Percentiles rank a stretch among this genome's conserved stretches.
These are phyloP conservation scores for Nebria salina DNA, from an alignment of 2,888 invertebrate species.

Conservation along the genomic window DNA sequence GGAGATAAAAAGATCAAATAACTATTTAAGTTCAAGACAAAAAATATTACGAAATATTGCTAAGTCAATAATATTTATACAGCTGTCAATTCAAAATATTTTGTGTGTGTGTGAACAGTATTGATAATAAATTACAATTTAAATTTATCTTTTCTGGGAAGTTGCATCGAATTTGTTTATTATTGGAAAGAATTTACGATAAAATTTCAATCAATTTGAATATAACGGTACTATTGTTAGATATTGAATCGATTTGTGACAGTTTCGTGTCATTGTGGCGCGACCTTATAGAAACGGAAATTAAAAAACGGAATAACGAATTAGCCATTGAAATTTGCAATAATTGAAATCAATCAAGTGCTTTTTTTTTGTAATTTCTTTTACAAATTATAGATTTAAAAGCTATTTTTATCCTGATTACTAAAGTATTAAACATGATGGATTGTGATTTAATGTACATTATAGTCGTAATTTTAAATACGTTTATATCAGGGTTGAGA, in stretches of 20 bases:
- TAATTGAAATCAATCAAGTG: neutral
- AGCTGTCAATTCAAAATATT: neutral
- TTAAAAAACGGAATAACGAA: neutral
- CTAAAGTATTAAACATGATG: neutral
- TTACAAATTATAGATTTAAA: neutral
- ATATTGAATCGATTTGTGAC: neutral
- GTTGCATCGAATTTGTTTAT: neutral
- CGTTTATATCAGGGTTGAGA: too few relatives aligned
- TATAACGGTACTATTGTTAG: neutral
- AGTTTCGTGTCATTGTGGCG: neutral
- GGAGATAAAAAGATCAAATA: neutral
- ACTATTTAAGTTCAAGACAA: neutral
- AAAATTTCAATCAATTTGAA: neutral
- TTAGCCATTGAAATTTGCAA: neutral
- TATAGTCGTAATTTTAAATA: too few relatives aligned
- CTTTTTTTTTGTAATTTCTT: neutral
- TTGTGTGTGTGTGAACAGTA: neutral
- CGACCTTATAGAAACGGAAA: neutral
- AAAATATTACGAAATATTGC: neutral
- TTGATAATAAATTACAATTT: neutral
- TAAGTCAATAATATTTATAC: neutral
- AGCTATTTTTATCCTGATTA: neutral
- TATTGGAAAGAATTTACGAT: neutral
- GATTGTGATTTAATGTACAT: neutral
- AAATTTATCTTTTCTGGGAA: too few relatives aligned